Conservation (phyloP, 1,140 invertebrate species). For the Oscheius sp. region DNA sequence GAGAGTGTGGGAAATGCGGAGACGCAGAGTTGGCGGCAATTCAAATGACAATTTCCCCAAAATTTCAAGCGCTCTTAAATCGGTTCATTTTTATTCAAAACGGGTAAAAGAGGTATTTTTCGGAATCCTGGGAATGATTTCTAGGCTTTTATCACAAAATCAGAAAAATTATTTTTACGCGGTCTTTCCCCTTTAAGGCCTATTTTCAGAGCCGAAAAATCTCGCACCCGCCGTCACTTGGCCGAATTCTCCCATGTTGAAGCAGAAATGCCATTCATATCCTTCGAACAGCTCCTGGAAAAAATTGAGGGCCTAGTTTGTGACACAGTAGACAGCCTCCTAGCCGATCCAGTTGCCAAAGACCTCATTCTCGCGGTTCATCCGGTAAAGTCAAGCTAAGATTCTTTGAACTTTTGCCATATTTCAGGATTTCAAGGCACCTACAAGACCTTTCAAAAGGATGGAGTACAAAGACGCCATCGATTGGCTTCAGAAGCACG, state of each 20-base stretch:
- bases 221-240: constrained; percentile 89
- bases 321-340: constrained; percentile 86
- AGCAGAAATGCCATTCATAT: constrained; percentile 91
- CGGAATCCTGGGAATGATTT: too few species aligned
- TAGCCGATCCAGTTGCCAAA: constrained; percentile 75
- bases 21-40: too few species aligned
- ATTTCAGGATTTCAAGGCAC: constrained; percentile 81
- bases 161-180: not conserved
- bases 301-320: constrained; percentile 81
- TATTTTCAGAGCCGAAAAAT: constrained; percentile 80
- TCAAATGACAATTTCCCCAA: too few species aligned
- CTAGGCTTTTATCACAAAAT: too few species aligned
- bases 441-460: constrained; percentile 83
- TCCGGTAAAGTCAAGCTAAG: constrained; percentile 69
- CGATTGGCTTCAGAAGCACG: constrained; percentile 70
- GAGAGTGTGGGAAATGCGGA: too few species aligned
- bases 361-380: constrained; percentile 84
- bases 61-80: too few species aligned
- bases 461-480: constrained; percentile 94
- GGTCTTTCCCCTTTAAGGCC: not conserved
- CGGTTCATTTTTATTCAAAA: too few species aligned
- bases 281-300: constrained; percentile 85
- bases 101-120: too few species aligned
- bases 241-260: constrained; percentile 96
- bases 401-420: too few species aligned